Conservation (phyloP, 2,113 vertebrate species). For the Ochotona curzoniae region DNA sequence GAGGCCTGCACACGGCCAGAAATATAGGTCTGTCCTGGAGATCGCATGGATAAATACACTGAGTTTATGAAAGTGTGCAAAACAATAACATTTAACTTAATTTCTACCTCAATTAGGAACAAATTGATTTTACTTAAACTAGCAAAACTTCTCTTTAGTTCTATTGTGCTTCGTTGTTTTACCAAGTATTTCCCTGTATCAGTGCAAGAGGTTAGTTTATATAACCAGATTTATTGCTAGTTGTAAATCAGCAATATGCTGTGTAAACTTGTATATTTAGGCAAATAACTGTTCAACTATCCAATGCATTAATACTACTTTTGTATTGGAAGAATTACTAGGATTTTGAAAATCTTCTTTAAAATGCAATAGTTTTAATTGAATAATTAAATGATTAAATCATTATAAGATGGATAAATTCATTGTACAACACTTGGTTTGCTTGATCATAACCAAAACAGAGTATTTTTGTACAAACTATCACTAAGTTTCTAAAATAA, state of each 20-base stretch:
- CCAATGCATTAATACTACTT: conserved; percentile 48
- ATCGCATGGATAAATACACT: conserved; percentile 34
- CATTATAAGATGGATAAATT: background rate
- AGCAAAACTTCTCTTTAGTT: conserved; percentile 47
- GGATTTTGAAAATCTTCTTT: conserved; percentile 22
- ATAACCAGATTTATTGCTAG: background rate
- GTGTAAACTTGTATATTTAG: conserved; percentile 16
- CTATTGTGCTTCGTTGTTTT: conserved; percentile 33
- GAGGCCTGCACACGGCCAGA: conserved; percentile 68
- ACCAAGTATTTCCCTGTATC: conserved; percentile 49
- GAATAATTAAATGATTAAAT: background rate
- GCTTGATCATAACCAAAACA: background rate
- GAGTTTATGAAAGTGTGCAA: conserved; percentile 49
- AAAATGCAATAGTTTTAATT: conserved; percentile 1
- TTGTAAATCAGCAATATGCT: background rate
- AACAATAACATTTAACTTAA: conserved; percentile 54
- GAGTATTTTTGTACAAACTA: background rate
- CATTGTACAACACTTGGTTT: conserved; percentile 33
- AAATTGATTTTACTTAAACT: conserved; percentile 59
- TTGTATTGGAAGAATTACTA: conserved; percentile 30
- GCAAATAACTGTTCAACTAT: conserved; percentile 43
- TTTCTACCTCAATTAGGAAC: conserved; percentile 63
- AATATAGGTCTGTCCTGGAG: conserved; percentile 60
- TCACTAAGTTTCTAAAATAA: conserved; percentile 36
- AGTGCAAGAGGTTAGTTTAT: conserved; percentile 39